Evolutionary conservation across 2,888 invertebrate species (phyloP).

Genomic region (Pachymerium ferrugineum): DNA sequence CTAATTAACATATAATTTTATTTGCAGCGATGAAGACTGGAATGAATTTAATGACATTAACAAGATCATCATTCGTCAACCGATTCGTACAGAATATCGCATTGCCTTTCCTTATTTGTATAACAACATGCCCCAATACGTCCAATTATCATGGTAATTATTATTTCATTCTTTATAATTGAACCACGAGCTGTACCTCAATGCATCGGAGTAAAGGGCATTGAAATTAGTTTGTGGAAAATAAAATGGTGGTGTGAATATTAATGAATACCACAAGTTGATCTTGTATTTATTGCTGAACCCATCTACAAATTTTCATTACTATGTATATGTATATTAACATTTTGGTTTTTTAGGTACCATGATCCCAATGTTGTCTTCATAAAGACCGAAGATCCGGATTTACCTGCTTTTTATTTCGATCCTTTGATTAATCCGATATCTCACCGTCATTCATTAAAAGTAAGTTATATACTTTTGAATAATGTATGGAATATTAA

Average conservation of each 20-base stretch:
- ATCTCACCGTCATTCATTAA: constrained; percentile 76
- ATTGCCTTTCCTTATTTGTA: constrained; percentile 99
- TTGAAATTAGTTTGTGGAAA: background rate
- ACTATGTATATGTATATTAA: too few species aligned
- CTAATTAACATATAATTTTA: constrained; percentile 33
- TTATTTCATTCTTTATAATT: background rate
- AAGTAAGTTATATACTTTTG: constrained; percentile 38
- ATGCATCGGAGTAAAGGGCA: background rate
- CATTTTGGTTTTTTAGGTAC: constrained; percentile 66
- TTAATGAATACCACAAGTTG: constrained; percentile 14
- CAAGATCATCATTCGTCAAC: constrained; percentile 98
- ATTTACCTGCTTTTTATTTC: constrained; percentile 98
- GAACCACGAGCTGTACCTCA: background rate
- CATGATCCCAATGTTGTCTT: constrained; percentile 98
- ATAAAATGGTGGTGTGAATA: background rate
- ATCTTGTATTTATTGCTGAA: constrained; percentile 29
- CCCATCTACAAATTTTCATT: constrained; percentile 30
- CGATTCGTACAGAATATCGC: constrained; percentile 96
- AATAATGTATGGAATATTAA: background rate
- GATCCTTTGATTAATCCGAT: constrained; percentile 99
- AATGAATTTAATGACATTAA: constrained; percentile 99
- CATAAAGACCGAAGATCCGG: constrained; percentile 99
- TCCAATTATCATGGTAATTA: constrained; percentile 93
- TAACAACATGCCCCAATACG: constrained; percentile 97
- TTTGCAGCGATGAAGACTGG: constrained; percentile 94